Conservation (phyloP, 2,797 vertebrate species). For the Bovichtus diacanthus region DNA sequence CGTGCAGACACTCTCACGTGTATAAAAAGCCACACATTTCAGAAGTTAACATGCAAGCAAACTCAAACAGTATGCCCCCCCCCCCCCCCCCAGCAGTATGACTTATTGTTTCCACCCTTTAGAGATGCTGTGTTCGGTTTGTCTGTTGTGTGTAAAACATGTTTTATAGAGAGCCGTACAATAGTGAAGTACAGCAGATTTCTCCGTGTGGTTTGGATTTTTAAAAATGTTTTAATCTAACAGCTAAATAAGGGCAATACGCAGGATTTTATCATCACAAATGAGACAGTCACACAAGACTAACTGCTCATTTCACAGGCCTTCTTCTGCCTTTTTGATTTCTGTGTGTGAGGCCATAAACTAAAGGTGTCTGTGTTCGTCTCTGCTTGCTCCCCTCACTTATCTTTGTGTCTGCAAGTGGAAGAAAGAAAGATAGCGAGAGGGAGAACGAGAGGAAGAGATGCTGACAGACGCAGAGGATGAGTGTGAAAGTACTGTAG, state of each 20-base stretch:
- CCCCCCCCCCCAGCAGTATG: constrained; percentile 20
- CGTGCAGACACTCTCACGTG: constrained; percentile 25
- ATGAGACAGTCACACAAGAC: constrained; percentile 41
- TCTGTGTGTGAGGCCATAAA: constrained; percentile 21
- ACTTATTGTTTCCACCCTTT: constrained; percentile 41
- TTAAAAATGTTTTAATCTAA: constrained; percentile 34
- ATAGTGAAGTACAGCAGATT: constrained; percentile 56
- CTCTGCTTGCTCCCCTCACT: constrained; percentile 8
- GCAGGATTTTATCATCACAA: constrained; percentile 41
- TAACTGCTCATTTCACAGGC: constrained; percentile 27
- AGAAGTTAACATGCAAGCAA: constrained; percentile 16
- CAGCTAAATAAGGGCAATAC: constrained; percentile 50
- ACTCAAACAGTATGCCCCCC: constrained; percentile 3
- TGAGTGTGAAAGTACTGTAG: constrained; percentile 54
- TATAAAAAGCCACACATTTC: constrained; percentile 24
- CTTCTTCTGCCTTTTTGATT: constrained; percentile 21
- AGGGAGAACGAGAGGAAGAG: constrained; percentile 32
- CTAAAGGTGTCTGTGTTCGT: constrained; percentile 27
- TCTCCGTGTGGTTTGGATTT: constrained; percentile 69
- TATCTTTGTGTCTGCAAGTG: constrained; percentile 51
- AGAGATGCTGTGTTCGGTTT: constrained; percentile 39
- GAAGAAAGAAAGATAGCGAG: constrained; percentile 37
- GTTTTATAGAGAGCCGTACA: constrained; percentile 50
- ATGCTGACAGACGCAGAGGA: constrained; percentile 41
- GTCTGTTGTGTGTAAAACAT: constrained; percentile 58